Evolutionary conservation across 2,797 vertebrate genomes (phyloP).

Genomic region (Microctenopoma stevenorrisi): DNA sequence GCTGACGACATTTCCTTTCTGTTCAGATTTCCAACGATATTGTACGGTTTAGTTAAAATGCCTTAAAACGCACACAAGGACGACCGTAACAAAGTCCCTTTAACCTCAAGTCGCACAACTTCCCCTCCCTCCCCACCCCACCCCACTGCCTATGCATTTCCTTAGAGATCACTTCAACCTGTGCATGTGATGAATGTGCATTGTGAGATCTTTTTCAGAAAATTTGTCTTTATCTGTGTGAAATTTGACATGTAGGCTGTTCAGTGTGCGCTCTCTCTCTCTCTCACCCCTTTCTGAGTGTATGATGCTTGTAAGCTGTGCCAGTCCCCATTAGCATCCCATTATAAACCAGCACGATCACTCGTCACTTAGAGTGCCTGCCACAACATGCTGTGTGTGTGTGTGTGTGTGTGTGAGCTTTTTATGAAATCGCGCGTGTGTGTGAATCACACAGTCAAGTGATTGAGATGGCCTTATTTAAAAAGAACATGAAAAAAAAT

Average conservation of each 20-base stretch:
- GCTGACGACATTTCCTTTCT: conserved; percentile 61
- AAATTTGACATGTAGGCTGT: conserved; percentile 63
- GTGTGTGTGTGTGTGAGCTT: conserved; percentile 27
- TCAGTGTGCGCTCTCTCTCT: conserved; percentile 37
- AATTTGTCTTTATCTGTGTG: conserved; percentile 39
- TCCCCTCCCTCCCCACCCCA: conserved; percentile 11
- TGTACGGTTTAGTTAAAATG: conserved; percentile 12
- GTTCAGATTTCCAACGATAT: conserved; percentile 27
- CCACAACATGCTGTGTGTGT: conserved; percentile 64
- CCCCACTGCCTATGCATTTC: conserved; percentile 29
- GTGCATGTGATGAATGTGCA: conserved; percentile 49
- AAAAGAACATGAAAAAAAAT: conserved; percentile 36
- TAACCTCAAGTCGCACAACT: conserved; percentile 3
- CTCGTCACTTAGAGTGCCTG: conserved; percentile 76
- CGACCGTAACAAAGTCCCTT: conserved; percentile 33
- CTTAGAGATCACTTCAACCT: conserved; percentile 24
- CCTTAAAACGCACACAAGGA: conserved; percentile 24
- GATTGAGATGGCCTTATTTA: conserved; percentile 76
- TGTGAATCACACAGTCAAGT: conserved; percentile 67
- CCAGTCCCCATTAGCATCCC: conserved; percentile 81
- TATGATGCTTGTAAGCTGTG: conserved; percentile 75
- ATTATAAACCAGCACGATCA: conserved; percentile 82
- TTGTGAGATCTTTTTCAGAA: conserved; percentile 53
- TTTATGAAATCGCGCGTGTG: conserved; percentile 33
- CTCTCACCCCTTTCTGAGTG: conserved; percentile 43